phyloP scores from a whole-genome alignment of 2,113 vertebrate genomes.

The Hydrolagus affinis region DNA sequence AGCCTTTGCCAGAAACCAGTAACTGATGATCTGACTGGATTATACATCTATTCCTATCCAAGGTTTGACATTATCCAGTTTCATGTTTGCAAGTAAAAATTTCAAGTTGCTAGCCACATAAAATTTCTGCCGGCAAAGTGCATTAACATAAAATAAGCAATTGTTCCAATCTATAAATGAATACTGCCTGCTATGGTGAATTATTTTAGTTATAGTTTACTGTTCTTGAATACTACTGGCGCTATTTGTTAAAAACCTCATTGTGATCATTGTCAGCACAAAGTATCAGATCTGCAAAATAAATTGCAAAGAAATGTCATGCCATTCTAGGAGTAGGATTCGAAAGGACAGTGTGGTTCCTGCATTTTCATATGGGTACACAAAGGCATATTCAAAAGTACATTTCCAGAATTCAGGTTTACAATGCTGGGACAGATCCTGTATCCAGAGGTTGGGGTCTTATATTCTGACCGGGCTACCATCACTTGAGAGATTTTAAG shows the following conservation, averaged over 20 bases:
- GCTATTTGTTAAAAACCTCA: slow-evolving; percentile 18
- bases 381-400: slow-evolving; percentile 15
- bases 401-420: slow-evolving; percentile 1
- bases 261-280: background rate
- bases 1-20: slow-evolving; percentile 3
- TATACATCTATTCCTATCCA: background rate
- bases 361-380: background rate
- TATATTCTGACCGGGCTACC: background rate
- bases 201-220: slow-evolving; percentile 11
- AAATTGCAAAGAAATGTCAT: slow-evolving; percentile 16
- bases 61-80: slow-evolving; percentile 13
- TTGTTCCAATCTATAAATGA: slow-evolving; percentile 1
- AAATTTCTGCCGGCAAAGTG: slow-evolving; percentile 13
- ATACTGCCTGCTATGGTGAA: slow-evolving; percentile 21
- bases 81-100: slow-evolving; percentile 10
- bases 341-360: slow-evolving; percentile 24
- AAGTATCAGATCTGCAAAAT: background rate
- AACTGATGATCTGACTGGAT: background rate
- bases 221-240: background rate
- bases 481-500: slow-evolving; percentile 4
- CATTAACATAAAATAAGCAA: slow-evolving; percentile 5
- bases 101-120: background rate
- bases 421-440: slow-evolving; percentile 18
- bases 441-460: background rate
- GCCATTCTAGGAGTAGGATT: background rate